Evolutionary conservation across 2,888 invertebrate species (phyloP).

Genomic region (Erebia palarica): DNA sequence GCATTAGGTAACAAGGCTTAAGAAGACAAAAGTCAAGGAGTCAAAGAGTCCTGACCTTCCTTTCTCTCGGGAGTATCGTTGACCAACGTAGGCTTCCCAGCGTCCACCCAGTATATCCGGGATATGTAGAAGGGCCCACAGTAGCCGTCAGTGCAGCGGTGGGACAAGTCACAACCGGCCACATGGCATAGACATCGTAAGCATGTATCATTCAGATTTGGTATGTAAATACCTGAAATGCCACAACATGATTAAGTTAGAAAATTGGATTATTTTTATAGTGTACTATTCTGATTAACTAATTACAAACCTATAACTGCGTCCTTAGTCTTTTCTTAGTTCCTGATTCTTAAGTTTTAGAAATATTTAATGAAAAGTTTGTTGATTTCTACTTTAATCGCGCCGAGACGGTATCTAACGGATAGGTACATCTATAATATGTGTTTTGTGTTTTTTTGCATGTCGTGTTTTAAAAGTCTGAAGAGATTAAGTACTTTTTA

Average conservation of each 20-base stretch:
- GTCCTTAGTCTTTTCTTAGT: too few relatives aligned
- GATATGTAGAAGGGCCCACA: constrained; percentile 86
- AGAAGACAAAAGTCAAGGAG: background rate
- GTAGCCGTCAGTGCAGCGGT: constrained; percentile 80
- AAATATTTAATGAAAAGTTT: too few relatives aligned
- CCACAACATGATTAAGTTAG: background rate
- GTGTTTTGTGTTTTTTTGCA: too few relatives aligned
- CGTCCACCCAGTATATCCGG: constrained; percentile 85
- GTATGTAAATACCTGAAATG: constrained; percentile 61
- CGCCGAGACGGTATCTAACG: too few relatives aligned
- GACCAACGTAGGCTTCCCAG: constrained; percentile 81
- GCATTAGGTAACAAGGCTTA: too few relatives aligned
- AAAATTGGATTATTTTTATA: too few relatives aligned
- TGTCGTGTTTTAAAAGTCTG: too few relatives aligned
- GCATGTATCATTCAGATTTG: constrained; percentile 79
- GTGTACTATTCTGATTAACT: too few relatives aligned
- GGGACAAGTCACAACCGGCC: constrained; percentile 78
- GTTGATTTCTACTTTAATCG: background rate
- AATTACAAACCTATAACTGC: too few relatives aligned
- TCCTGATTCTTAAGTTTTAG: too few relatives aligned
- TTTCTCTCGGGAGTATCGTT: constrained; percentile 80
- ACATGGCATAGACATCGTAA: constrained; percentile 83
- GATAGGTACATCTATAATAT: too few relatives aligned
- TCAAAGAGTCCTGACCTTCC: constrained; percentile 54
- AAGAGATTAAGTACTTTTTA: too few relatives aligned